phyloP scores from a whole-genome alignment of 1,140 invertebrate genomes.

The Psix sp. region DNA sequence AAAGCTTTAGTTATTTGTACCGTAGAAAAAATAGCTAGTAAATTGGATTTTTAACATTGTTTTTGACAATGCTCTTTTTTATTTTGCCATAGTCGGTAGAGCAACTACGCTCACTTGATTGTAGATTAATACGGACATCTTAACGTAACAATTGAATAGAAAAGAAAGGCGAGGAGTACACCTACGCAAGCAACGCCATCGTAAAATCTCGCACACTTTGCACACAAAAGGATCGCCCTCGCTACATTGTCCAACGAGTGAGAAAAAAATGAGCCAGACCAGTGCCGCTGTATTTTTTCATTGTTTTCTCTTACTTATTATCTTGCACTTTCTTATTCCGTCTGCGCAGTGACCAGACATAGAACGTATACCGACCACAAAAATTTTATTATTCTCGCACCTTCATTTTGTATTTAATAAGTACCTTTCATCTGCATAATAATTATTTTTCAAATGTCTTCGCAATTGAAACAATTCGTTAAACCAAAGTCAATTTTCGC shows the following conservation, averaged over 20 bases:
- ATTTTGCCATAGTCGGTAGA: conserved; percentile 17
- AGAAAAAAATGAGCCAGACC: conserved; percentile 29
- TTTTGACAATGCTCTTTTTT: conserved; percentile 10
- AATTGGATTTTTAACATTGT: conserved; percentile 15
- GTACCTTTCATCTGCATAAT: too few relatives aligned
- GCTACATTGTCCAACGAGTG: conserved; percentile 32
- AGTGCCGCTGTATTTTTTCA: conserved; percentile 26
- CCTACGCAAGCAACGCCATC: conserved; percentile 32
- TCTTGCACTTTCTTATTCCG: conserved; percentile 14
- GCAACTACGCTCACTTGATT: too few relatives aligned
- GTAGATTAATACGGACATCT: conserved; percentile 45
- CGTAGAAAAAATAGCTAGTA: too few relatives aligned
- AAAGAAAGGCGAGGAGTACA: conserved; percentile 39
- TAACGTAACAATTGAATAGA: conserved; percentile 48
- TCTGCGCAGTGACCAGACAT: conserved; percentile 3
- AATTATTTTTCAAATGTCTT: too few relatives aligned
- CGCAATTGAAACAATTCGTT: too few relatives aligned
- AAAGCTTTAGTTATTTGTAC: too few relatives aligned
- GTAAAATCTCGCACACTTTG: conserved; percentile 53
- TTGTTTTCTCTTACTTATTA: conserved; percentile 29
- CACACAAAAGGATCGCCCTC: conserved; percentile 52
- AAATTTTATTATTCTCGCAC: not conserved
- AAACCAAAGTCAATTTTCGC: too few relatives aligned
- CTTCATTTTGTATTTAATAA: too few relatives aligned
- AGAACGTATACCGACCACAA: not conserved